phyloP scores from a whole-genome alignment of 2,797 vertebrate species.

The Spondyliosoma cantharus region DNA sequence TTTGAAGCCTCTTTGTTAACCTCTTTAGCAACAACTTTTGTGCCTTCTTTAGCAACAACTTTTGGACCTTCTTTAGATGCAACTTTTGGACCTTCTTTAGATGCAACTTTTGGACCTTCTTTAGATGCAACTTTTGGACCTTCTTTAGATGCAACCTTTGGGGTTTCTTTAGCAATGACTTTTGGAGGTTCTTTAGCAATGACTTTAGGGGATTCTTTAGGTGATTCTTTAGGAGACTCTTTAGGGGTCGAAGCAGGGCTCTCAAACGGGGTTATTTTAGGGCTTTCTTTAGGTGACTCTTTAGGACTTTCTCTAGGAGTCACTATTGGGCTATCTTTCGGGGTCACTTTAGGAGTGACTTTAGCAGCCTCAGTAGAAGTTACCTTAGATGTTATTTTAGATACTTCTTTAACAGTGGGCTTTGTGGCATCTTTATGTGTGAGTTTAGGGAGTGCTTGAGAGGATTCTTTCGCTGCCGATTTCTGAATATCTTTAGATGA shows the following conservation, averaged over 20 bases:
- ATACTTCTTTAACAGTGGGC: conserved; percentile 65
- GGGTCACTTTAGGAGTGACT: conserved; percentile 63
- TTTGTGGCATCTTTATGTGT: conserved; percentile 65
- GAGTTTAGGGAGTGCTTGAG: conserved; percentile 56
- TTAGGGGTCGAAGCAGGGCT: conserved; percentile 75
- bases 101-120: conserved; percentile 56
- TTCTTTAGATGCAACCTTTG: conserved; percentile 64
- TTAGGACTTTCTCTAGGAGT: conserved; percentile 78
- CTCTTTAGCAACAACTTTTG: conserved; percentile 70
- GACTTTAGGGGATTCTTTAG: conserved; percentile 72
- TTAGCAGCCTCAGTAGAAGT: conserved; percentile 61
- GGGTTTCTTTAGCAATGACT: conserved; percentile 59
- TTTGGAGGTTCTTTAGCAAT: conserved; percentile 62
- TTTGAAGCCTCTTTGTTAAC: conserved; percentile 72
- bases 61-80: conserved; percentile 61
- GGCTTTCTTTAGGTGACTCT: conserved; percentile 80
- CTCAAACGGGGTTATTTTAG: conserved; percentile 76
- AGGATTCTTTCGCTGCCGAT: conserved; percentile 61
- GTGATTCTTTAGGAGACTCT: conserved; percentile 72
- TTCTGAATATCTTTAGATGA: conserved; percentile 68
- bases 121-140: conserved; percentile 56
- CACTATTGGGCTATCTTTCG: conserved; percentile 69
- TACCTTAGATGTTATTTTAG: conserved; percentile 71
- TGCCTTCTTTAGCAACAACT: conserved; percentile 61
- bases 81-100: conserved; percentile 69